Evolutionary conservation across 2,888 invertebrate genomes (phyloP), one percentile per base, ranked within the genome.

Genomic region (Dioctria linearis): DNA sequence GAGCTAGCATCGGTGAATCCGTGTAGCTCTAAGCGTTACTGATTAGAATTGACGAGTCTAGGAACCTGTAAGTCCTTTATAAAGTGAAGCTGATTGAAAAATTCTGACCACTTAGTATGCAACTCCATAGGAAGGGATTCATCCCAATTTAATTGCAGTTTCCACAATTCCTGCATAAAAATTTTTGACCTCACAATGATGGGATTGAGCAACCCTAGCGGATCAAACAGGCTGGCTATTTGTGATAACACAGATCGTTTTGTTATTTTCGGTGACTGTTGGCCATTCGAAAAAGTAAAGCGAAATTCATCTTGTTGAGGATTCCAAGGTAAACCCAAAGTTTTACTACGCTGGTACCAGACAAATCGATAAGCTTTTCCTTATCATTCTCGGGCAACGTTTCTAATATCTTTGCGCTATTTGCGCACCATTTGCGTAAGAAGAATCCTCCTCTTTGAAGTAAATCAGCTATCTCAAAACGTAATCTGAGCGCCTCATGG

Each of bases 1-100:
- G n/a, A n/a, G n/a, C n/a, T n/a, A n/a, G 65, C 65, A 65, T 65
- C 63, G 11, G 63, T 5, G 13, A 65, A 65, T 9, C 11, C 11
- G 3, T 42, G 43, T n/a, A 66, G 5, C 43, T 66, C 42, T 11
- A 5, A 25, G 2, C 25, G 25, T 25, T 25, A 2, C 42, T 66
- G 5, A 46, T 66, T 42, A 3, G 63, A 5, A 40, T 11, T 37
- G 8, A n/a, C 11, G 5, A 13, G 43, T 6, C 11, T n/a, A n/a
- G n/a, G n/a, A n/a, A n/a, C n/a, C n/a, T n/a, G n/a, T n/a, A n/a
- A n/a, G n/a, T n/a, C n/a, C 3, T 42, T 66, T 13, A 43, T 11
- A 39, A 65, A 65, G 37, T 46, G 46, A 6, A 46, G 5, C 0
- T 46, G 1, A 46, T 46, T 46, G 46, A 46, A 46, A 2, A 46